These are phyloP conservation scores for Pseudopleuronectes americanus DNA, from an alignment of 2,797 vertebrate genomes.

Conservation along the genomic window DNA sequence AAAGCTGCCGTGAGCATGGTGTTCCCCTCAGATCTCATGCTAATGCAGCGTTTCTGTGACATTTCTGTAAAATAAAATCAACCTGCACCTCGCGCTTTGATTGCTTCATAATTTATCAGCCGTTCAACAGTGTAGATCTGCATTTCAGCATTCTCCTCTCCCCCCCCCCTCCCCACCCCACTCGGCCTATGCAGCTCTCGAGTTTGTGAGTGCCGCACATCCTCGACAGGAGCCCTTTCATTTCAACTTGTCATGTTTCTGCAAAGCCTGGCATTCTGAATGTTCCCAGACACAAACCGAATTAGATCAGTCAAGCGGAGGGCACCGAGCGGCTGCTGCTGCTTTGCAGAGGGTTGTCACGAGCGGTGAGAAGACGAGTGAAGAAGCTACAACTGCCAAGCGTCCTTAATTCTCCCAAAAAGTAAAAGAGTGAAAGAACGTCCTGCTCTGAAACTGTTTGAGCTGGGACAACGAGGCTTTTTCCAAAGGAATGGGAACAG, in stretches of 20 bases:
- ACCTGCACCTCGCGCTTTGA: slow-evolving; percentile 45
- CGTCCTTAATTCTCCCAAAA: slow-evolving; percentile 47
- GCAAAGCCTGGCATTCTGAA: slow-evolving; percentile 66
- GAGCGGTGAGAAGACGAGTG: slow-evolving; percentile 33
- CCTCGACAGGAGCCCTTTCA: slow-evolving; percentile 69
- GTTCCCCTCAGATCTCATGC: slow-evolving; percentile 25
- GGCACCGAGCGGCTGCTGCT: slow-evolving; percentile 65
- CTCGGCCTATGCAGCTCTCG: neutral
- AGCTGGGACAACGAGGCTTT: slow-evolving; percentile 14
- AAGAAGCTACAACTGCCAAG: slow-evolving; percentile 56
- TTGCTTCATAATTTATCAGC: slow-evolving; percentile 63
- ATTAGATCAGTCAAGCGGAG: slow-evolving; percentile 82
- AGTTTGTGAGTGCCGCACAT: slow-evolving; percentile 47
- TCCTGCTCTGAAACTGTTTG: slow-evolving; percentile 35
- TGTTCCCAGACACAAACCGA: slow-evolving; percentile 75
- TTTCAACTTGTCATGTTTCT: slow-evolving; percentile 77
- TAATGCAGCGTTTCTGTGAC: slow-evolving; percentile 26
- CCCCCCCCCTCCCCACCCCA: neutral
- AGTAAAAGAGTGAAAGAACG: slow-evolving; percentile 45
- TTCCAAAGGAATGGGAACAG: neutral
- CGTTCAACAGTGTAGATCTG: slow-evolving; percentile 49
- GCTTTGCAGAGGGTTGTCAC: slow-evolving; percentile 62
- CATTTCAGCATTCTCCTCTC: slow-evolving; percentile 45
- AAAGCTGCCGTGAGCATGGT: neutral
- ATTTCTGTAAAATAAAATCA: slow-evolving; percentile 47